These are phyloP conservation scores for Rhaphigaster nebulosa DNA, from an alignment of 2,888 invertebrate species.

Conservation along the genomic window DNA sequence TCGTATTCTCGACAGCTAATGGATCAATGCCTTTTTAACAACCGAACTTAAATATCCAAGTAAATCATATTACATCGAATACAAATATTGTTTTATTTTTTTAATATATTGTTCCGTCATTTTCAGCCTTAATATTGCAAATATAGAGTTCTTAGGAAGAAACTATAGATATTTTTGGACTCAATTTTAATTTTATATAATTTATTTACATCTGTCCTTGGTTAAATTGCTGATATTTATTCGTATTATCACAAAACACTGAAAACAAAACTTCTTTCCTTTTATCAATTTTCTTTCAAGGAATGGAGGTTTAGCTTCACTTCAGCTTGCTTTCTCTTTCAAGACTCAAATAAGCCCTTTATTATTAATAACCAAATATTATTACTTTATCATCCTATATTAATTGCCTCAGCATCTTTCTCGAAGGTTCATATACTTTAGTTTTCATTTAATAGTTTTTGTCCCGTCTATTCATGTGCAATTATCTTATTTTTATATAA, in stretches of 20 bases:
- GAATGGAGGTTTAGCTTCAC: too few species aligned
- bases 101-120: background rate
- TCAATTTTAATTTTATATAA: background rate
- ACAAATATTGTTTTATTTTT: background rate
- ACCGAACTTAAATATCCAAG: background rate
- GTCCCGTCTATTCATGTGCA: background rate
- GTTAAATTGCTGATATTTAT: background rate
- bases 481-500: slow-evolving; percentile 23
- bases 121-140: background rate
- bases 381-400: background rate
- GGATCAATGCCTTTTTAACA: background rate
- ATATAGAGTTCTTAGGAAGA: background rate
- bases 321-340: background rate
- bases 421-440: background rate
- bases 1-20: background rate
- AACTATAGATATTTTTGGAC: background rate
- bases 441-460: slow-evolving; percentile 6
- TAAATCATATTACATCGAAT: background rate
- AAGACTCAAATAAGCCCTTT: too few species aligned
- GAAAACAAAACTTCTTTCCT: background rate
- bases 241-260: background rate
- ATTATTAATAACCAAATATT: too few species aligned
- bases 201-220: background rate
- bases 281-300: background rate
- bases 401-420: background rate